Evolutionary conservation across 2,113 vertebrate species (phyloP), one percentile per base, ranked within the genome.

Genomic region (Ceuthmochares aereus): DNA sequence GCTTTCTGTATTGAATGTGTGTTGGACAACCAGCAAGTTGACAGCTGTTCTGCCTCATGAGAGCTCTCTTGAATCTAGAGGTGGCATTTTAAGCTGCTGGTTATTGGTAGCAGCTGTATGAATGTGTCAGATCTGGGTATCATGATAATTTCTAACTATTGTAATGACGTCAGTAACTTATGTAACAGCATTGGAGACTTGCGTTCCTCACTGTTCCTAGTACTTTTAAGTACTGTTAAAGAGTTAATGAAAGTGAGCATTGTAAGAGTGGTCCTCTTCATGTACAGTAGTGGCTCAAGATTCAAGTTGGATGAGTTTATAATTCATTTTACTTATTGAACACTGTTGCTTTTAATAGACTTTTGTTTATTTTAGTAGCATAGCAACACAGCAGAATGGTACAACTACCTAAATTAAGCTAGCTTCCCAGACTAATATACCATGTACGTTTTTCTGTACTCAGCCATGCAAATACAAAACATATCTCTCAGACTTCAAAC

Each of bases 61-160:
- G 76, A 87, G 29, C 60, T 62, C 15, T 30, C 86, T 72, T 70
- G 32, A 64, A 22, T 78, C 56, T 59, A 60, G 69, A 81, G 83
- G 56, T 92, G 86, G 52, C 69, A 64, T 93, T 95, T 72, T 37
- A 60, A 91, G 60, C 68, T 89, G 73, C 52, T 4, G 21, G 7
- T 89, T 96, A 55, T 37, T 67, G 72, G 26, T 74, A 78, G 83
- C 80, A 84, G 80, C 93, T 93, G 83, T 63, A 92, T 59, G 56
- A 90, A 55, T 64, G 6, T 90, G 91, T 84, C 86, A 89, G 34
- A 59, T 89, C 18, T 70, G 60, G 22, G 9, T 81, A 74, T 70
- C 26, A 4, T n/a, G 68, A 40, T 90, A 63, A 80, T 45, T 88
- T 42, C 56, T 30, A 80, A 59, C 20, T 55, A 36, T 56, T 72